Conservation (phyloP, 2,888 invertebrate genomes). For the Proisotoma minuta region DNA sequence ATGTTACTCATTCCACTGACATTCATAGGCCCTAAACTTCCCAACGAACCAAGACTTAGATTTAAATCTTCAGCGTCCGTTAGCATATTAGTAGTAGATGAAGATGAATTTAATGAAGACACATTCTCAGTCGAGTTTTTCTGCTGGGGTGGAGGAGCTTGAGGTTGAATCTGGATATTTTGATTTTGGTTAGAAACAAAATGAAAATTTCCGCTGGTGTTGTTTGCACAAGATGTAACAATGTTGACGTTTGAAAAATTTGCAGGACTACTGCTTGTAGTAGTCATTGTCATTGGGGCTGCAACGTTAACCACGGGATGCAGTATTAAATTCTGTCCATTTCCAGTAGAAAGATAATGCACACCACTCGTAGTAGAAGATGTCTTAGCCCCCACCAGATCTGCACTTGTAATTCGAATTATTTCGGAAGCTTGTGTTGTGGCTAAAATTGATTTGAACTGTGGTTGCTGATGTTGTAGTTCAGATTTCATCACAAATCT, state of each 20-base stretch:
- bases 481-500: neutral
- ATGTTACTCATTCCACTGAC: neutral
- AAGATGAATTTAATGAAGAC: constrained; percentile 8
- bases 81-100: too few relatives aligned
- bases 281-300: neutral
- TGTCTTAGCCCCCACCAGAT: neutral
- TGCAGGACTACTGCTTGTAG: neutral
- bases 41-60: constrained; percentile 19
- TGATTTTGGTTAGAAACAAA: neutral
- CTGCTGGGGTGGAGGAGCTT: too few relatives aligned
- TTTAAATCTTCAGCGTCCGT: constrained; percentile 32
- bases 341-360: neutral
- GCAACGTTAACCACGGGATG: neutral
- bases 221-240: neutral
- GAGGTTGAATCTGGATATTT: too few relatives aligned
- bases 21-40: constrained; percentile 9
- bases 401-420: neutral
- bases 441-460: too few relatives aligned
- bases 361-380: neutral
- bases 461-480: neutral
- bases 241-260: constrained; percentile 3
- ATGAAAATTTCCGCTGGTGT: neutral
- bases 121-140: neutral
- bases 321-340: neutral
- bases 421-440: neutral